Evolutionary conservation across 2,888 invertebrate species (phyloP), one percentile per base, ranked within the genome.

Genomic region (Gymnosoma rotundatum): DNA sequence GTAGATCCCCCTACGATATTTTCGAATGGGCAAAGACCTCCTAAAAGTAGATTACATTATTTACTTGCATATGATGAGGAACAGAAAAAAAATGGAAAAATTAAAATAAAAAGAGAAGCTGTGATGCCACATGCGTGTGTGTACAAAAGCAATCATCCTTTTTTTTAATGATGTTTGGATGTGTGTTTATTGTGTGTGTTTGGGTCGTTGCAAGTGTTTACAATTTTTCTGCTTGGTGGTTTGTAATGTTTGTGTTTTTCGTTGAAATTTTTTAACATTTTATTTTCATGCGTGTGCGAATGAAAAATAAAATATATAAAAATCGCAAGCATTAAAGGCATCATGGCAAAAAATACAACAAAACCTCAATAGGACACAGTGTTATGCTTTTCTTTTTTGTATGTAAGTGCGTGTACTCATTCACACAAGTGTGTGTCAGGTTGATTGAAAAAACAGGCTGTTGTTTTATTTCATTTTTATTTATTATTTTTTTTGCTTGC

Each of bases 271-370:
- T 89, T 89, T 89, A 89, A 87, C 88, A 87, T 89, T 89, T 87
- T 89, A 90, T 89, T 89, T 89, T 89, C 88, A 87, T 89, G 89
- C 89, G 89, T 89, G 89, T 89, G 90, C 89, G 89, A 89, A 88
- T 89, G 89, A 89, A 89, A 89, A 89, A 89, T 89, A 89, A 89
- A 89, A 90, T 89, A 87, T 87, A 89, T 83, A 81, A 80, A 83
- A 86, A 86, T 85, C 50, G 38, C 64, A 32, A 20, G 8, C 61
- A 66, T 61, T 60, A 64, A 70, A 42, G 70, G 58, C 64, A 32
- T 12, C 54, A 50, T 9, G 18, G 38, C 25, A 83, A 83, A 81
- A 74, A 78, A 84, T 81, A 73, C 83, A 84, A 84, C 83, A 84
- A 81, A 84, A 84, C 83, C 83, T 84, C 80, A 84, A 84, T 84